Conservation (phyloP, 2,113 vertebrate genomes). For the Hypanus sabinus region DNA sequence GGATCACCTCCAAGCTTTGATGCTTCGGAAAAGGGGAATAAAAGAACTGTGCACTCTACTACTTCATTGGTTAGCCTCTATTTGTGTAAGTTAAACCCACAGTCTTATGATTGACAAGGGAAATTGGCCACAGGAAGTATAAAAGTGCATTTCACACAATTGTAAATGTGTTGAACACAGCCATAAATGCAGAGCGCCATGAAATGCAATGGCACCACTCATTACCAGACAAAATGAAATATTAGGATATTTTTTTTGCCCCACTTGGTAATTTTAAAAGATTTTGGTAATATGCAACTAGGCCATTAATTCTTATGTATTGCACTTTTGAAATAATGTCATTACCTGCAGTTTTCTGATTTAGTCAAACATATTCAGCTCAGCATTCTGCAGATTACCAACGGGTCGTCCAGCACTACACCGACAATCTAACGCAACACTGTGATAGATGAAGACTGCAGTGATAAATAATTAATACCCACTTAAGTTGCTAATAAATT, state of each 20-base stretch:
- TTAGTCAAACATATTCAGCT: background rate
- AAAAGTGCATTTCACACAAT: background rate
- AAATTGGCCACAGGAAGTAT: too few relatives aligned
- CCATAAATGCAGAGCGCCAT: background rate
- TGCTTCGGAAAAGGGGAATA: too few relatives aligned
- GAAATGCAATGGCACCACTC: too few relatives aligned
- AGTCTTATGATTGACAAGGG: too few relatives aligned
- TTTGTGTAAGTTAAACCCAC: too few relatives aligned
- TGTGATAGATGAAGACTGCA: slow-evolving; percentile 1
- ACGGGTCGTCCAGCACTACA: background rate
- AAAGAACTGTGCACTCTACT: too few relatives aligned
- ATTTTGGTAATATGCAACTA: background rate
- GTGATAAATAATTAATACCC: background rate
- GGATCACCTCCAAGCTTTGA: background rate
- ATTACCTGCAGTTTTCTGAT: background rate
- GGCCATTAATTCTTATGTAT: background rate
- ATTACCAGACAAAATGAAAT: background rate
- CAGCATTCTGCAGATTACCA: background rate
- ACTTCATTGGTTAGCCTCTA: too few relatives aligned
- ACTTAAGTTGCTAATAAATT: background rate
- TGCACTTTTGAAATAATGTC: background rate
- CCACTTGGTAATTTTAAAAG: background rate
- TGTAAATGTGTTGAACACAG: background rate
- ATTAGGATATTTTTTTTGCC: background rate
- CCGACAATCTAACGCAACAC: background rate